Evolutionary conservation across 2,113 vertebrate species (phyloP), one percentile per base, ranked within the genome.

Genomic region (Tauraco erythrolophus): DNA sequence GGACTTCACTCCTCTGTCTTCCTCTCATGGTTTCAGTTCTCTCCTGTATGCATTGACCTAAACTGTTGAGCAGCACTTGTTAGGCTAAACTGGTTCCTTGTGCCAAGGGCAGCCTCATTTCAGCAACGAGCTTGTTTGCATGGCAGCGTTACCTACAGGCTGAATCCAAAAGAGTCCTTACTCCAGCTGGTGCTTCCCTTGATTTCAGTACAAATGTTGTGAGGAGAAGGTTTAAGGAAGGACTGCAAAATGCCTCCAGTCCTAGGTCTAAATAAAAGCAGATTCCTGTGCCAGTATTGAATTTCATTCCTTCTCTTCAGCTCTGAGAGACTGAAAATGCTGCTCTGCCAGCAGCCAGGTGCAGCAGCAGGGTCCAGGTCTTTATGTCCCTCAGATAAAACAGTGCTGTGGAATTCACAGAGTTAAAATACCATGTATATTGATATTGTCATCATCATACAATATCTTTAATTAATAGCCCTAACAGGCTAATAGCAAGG

Each of bases 81-180:
- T 56, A 15, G 31, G 35, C 50, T 75, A 14, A 70, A 19, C 25
- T 51, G 9, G 45, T 79, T 57, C 68, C 14, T 68, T 54, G n/a
- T 61, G 53, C 61, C 41, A 31, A 56, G 57, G 30, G 57, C 37
- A 68, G 12, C 39, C 19, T 25, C 14, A 11, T 45, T 39, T 43
- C 64, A 64, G 28, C 56, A 65, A 25, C 2, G 3, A 7, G 18
- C 81, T 70, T 33, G 33, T 54, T 86, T 37, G 28, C 15, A 15
- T 43, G 41, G 41, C 0, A 0, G 31, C 0, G 0, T 68, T 61
- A 48, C 43, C 64, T 37, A 35, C 15, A 35, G 43, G 35, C 35
- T 66, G 65, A 51, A 75, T 64, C 24, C 6, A 3, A n/a, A 30
- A 27, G 56, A 22, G 8, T 31, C n/a, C 85, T 56, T 43, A 14